Evolutionary conservation across 2,113 vertebrate species (phyloP).

Genomic region (Pterocles burchelli): DNA sequence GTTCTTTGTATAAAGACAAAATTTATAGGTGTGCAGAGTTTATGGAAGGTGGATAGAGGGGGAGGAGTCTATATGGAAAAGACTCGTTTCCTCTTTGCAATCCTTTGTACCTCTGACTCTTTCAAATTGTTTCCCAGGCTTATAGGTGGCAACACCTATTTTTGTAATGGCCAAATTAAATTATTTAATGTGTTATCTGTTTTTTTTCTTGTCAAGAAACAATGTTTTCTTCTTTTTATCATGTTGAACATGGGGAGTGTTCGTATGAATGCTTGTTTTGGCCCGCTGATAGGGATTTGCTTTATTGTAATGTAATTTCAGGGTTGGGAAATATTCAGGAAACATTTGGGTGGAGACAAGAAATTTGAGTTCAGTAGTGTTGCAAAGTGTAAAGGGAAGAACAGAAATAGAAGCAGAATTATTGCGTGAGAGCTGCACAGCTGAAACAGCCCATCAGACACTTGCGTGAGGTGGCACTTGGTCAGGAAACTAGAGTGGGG

Average conservation of each 20-base stretch:
- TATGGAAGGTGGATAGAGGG: neutral
- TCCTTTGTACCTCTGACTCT: neutral
- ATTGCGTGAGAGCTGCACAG: rapidly evolving
- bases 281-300: neutral
- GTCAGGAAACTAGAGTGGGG: neutral
- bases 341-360: slow-evolving; percentile 54
- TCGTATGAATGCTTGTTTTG: slow-evolving; percentile 22
- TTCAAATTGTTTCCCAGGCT: slow-evolving; percentile 4
- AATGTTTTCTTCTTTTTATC: neutral
- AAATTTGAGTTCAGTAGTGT: neutral
- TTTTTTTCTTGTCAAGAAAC: neutral
- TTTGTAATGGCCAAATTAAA: neutral
- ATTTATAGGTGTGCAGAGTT: neutral
- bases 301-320: neutral
- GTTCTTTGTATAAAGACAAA: neutral
- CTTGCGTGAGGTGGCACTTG: neutral
- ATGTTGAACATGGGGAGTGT: neutral
- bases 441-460: neutral
- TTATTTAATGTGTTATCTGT: neutral
- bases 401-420: neutral
- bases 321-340: slow-evolving; percentile 34
- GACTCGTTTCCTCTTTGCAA: neutral
- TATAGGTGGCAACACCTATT: slow-evolving; percentile 49
- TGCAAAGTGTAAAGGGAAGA: neutral
- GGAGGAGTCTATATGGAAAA: neutral